Conservation (phyloP, 2,797 vertebrate genomes). For the Sebastes baramenuke region DNA sequence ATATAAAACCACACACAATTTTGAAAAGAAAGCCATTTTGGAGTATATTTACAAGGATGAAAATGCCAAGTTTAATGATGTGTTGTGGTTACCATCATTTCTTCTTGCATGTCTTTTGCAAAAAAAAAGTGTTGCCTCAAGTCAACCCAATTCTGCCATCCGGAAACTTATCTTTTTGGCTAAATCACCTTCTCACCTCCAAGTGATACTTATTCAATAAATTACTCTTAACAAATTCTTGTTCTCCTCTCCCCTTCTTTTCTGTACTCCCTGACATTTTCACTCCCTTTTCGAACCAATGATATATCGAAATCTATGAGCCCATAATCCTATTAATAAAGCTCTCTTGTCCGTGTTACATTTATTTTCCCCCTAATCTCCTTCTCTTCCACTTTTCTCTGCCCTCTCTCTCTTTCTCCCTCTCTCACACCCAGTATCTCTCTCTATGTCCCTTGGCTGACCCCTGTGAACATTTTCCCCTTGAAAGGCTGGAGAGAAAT, state of each 20-base stretch:
- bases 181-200: conserved; percentile 44
- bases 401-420: conserved; percentile 46
- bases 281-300: conserved; percentile 76
- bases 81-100: conserved; percentile 20
- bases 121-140: conserved; percentile 7
- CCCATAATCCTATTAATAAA: conserved; percentile 93
- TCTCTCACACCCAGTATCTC: conserved; percentile 66
- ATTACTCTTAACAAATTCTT: conserved; percentile 76
- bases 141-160: conserved; percentile 9
- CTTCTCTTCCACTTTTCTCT: conserved; percentile 81
- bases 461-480: conserved; percentile 85
- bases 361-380: conserved; percentile 92
- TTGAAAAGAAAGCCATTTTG: conserved; percentile 38
- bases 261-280: conserved; percentile 68
- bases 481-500: conserved; percentile 79
- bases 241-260: conserved; percentile 58
- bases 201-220: conserved; percentile 65
- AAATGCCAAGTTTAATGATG: conserved; percentile 49
- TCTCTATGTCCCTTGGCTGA: conserved; percentile 87
- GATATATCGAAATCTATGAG: conserved; percentile 87
- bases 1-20: conserved; percentile 46
- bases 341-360: conserved; percentile 90
- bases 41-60: conserved; percentile 38
- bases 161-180: conserved; percentile 41
- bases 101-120: conserved; percentile 10